phyloP scores from a whole-genome alignment of 1,140 invertebrate species.

The Anoplolepis gracilipes region DNA sequence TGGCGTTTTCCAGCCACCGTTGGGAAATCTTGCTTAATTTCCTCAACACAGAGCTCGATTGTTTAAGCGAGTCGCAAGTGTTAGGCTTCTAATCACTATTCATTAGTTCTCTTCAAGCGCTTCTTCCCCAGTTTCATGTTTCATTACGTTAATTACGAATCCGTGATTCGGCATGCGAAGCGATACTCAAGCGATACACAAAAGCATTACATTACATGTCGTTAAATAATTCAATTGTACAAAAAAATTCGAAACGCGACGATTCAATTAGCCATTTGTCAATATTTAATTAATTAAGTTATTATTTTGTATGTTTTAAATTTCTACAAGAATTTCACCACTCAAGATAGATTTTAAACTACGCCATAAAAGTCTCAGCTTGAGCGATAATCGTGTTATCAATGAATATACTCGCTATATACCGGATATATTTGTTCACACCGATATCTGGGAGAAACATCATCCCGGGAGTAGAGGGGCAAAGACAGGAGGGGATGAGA shows the following conservation, averaged over 20 bases:
- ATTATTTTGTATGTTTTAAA: background rate
- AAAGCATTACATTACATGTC: conserved; percentile 20
- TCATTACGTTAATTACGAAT: conserved; percentile 53
- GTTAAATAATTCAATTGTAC: conserved; percentile 31
- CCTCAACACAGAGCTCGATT: conserved; percentile 43
- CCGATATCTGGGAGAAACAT: conserved; percentile 42
- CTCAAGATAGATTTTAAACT: background rate
- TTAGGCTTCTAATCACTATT: conserved; percentile 57
- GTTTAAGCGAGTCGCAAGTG: conserved; percentile 38
- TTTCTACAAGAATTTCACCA: background rate
- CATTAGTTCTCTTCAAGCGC: conserved; percentile 29
- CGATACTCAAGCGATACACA: background rate
- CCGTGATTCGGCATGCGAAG: conserved; percentile 31
- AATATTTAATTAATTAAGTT: background rate
- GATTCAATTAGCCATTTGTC: background rate
- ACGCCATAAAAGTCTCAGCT: background rate
- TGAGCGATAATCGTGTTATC: background rate
- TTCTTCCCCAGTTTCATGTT: conserved; percentile 44
- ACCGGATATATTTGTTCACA: conserved; percentile 35
- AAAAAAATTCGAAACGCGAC: background rate
- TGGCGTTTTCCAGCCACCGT: conserved; percentile 42
- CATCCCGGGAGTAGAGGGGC: background rate
- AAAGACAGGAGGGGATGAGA: conserved; percentile 30
- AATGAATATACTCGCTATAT: conserved; percentile 22
- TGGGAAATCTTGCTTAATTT: conserved; percentile 61